Evolutionary conservation across 2,113 vertebrate genomes (phyloP).

Genomic region (Oceanodroma tethys): DNA sequence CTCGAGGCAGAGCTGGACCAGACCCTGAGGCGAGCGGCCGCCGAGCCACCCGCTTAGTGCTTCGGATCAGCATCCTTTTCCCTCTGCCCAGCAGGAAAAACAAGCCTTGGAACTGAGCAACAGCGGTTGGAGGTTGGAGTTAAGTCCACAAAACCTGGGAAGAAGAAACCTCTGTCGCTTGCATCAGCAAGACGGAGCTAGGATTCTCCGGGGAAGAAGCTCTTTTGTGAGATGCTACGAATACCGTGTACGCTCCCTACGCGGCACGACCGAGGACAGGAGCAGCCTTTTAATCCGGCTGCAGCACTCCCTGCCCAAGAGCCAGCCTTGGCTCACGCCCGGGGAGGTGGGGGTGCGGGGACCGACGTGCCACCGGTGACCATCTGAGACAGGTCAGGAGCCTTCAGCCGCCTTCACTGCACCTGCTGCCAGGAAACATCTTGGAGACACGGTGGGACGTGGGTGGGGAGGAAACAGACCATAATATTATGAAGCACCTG

Average conservation of each 20-base stretch:
- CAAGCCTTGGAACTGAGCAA: neutral
- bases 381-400: rapidly evolving
- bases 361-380: rapidly evolving
- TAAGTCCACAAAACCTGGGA: neutral
- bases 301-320: neutral
- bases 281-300: neutral
- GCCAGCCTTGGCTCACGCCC: neutral
- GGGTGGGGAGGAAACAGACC: neutral
- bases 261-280: rapidly evolving
- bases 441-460: neutral
- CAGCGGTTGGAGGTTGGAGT: neutral
- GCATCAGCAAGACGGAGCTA: neutral
- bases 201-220: neutral
- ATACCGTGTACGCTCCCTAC: rapidly evolving
- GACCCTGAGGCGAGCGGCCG: neutral
- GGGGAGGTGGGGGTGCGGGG: too few species aligned
- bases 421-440: neutral
- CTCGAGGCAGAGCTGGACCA: neutral
- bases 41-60: neutral
- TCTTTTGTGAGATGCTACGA: neutral
- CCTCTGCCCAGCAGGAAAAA: neutral
- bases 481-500: neutral
- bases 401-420: neutral
- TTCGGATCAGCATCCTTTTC: neutral
- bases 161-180: too few species aligned